Conservation (phyloP, 2,888 invertebrate species). For the Penaeus monodon region DNA sequence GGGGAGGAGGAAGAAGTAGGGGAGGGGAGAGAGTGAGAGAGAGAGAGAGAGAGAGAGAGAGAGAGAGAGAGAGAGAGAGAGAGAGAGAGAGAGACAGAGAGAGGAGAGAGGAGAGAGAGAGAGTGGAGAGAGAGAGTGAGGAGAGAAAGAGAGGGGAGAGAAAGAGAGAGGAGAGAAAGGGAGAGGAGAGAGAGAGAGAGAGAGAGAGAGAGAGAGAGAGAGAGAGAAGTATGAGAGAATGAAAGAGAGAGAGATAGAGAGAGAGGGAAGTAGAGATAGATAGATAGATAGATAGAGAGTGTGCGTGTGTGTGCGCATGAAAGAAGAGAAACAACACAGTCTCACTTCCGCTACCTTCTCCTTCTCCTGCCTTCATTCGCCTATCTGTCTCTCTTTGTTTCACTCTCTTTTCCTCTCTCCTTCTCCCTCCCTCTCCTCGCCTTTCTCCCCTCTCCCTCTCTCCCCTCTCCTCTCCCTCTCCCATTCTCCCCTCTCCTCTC, state of each 20-base stretch:
- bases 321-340: background rate
- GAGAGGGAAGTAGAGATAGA: no score
- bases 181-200: conserved; percentile 9
- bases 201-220: conserved; percentile 25
- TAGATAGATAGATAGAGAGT: no score
- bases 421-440: background rate
- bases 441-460: background rate
- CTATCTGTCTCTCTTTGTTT: no score
- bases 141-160: background rate
- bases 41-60: no score
- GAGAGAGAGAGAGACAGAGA: no score
- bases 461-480: background rate
- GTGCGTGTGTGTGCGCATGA: background rate
- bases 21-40: no score
- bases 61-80: no score
- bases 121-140: no score
- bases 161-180: background rate
- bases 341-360: no score
- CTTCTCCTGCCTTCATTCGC: no score
- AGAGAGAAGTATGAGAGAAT: conserved; percentile 5
- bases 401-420: background rate
- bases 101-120: no score
- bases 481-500: background rate
- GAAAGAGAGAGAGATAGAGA: background rate
- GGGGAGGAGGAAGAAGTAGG: no score